Evolutionary conservation across 2,888 invertebrate species (phyloP).

Genomic region (Ecdyonurus torrentis): DNA sequence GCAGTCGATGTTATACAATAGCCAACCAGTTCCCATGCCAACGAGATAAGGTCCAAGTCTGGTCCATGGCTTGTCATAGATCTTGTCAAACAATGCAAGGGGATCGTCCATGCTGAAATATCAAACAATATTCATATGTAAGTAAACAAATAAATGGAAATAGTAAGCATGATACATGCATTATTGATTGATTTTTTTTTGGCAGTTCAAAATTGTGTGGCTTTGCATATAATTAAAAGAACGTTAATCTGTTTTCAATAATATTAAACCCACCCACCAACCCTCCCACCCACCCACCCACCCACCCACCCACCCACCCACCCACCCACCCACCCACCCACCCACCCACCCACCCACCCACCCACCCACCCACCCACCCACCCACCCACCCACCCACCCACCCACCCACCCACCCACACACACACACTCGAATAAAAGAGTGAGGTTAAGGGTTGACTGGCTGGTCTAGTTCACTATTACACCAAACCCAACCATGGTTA

Average conservation of each 20-base stretch:
- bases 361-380: too few relatives aligned
- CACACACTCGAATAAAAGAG: too few relatives aligned
- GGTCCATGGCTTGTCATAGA: constrained; percentile 83
- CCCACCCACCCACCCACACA: too few relatives aligned
- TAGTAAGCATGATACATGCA: neutral
- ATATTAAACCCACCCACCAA: too few relatives aligned
- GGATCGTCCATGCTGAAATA: constrained; percentile 21
- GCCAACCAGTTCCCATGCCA: constrained; percentile 71
- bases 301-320: too few relatives aligned
- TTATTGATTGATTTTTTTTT: neutral
- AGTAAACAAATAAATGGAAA: neutral
- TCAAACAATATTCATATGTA: constrained; percentile 26
- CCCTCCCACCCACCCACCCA: too few relatives aligned
- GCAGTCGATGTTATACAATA: constrained; percentile 64
- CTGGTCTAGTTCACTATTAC: too few relatives aligned
- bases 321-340: too few relatives aligned
- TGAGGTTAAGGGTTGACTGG: too few relatives aligned
- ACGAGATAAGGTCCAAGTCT: constrained; percentile 67
- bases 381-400: too few relatives aligned
- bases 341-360: too few relatives aligned
- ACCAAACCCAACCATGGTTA: too few relatives aligned
- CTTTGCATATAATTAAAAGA: neutral
- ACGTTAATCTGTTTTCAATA: neutral
- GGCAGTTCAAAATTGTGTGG: neutral
- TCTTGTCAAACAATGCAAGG: constrained; percentile 63